Evolutionary conservation across 2,113 vertebrate genomes (phyloP).

Genomic region (Apodemus speciosus): DNA sequence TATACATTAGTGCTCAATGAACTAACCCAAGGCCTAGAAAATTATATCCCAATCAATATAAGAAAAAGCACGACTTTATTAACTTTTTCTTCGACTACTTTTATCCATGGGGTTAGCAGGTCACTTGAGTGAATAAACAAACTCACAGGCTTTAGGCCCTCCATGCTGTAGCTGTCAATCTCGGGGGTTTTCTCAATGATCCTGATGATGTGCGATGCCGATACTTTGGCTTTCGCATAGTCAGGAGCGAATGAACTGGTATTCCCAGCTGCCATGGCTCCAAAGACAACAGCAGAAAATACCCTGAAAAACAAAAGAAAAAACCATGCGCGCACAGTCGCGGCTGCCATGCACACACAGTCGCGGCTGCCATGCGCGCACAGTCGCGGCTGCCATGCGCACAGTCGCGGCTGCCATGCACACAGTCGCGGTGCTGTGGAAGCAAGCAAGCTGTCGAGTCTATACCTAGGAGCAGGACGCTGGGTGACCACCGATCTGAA

Average conservation of each 20-base stretch:
- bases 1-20: background rate
- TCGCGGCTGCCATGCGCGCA: rapidly evolving
- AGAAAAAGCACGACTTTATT: background rate
- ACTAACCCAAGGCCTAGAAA: slow-evolving; percentile 1
- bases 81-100: slow-evolving; percentile 10
- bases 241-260: slow-evolving; percentile 94
- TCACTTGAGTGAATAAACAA: background rate
- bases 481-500: background rate
- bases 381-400: background rate
- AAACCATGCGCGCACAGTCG: background rate
- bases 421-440: no score
- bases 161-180: slow-evolving; percentile 92
- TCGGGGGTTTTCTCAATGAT: slow-evolving; percentile 87
- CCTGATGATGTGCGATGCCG: slow-evolving; percentile 91
- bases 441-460: background rate
- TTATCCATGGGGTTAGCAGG: background rate
- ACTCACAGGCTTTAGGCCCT: slow-evolving; percentile 90
- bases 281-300: slow-evolving; percentile 94
- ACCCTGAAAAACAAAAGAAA: slow-evolving; percentile 86
- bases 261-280: slow-evolving; percentile 95
- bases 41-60: background rate
- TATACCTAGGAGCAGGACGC: background rate
- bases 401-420: no score
- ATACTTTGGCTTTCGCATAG: slow-evolving; percentile 95
- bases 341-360: rapidly evolving